Conservation (phyloP, 2,888 invertebrate species). For the Iselma pallidipennis region DNA sequence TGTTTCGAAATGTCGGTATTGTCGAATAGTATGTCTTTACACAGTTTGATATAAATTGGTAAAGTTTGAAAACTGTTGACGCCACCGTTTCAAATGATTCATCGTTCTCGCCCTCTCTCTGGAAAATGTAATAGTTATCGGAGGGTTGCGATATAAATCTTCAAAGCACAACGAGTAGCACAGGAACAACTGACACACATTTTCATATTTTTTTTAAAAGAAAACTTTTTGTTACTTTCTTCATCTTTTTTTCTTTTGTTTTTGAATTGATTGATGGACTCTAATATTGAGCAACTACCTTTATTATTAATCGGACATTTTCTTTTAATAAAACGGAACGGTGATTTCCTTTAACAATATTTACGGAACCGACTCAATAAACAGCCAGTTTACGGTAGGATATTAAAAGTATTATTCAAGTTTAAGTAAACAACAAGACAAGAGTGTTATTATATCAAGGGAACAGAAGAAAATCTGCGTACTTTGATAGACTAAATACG, state of each 20-base stretch:
- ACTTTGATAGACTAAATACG: too few species aligned
- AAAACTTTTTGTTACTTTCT: too few species aligned
- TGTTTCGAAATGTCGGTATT: too few species aligned
- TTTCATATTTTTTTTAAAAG: constrained; percentile 8
- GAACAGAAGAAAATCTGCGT: background rate
- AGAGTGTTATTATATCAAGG: background rate
- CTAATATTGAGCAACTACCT: background rate
- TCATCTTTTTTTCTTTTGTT: background rate
- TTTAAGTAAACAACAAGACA: background rate
- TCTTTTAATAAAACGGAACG: too few species aligned
- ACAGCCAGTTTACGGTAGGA: background rate
- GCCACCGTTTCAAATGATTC: constrained; percentile 26
- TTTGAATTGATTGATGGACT: background rate
- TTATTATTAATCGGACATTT: too few species aligned
- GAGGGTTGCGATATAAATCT: constrained; percentile 20
- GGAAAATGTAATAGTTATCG: constrained; percentile 23
- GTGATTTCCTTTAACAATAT: background rate
- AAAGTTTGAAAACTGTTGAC: constrained; percentile 28
- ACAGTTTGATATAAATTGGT: constrained; percentile 23
- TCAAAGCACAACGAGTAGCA: constrained; percentile 12
- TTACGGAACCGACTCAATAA: background rate
- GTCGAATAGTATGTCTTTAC: background rate
- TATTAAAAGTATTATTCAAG: background rate
- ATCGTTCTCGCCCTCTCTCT: constrained; percentile 8
- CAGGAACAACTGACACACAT: constrained; percentile 21